These are phyloP conservation scores for Hyperoodon ampullatus DNA, from an alignment of 2,113 vertebrate species.

Conservation along the genomic window DNA sequence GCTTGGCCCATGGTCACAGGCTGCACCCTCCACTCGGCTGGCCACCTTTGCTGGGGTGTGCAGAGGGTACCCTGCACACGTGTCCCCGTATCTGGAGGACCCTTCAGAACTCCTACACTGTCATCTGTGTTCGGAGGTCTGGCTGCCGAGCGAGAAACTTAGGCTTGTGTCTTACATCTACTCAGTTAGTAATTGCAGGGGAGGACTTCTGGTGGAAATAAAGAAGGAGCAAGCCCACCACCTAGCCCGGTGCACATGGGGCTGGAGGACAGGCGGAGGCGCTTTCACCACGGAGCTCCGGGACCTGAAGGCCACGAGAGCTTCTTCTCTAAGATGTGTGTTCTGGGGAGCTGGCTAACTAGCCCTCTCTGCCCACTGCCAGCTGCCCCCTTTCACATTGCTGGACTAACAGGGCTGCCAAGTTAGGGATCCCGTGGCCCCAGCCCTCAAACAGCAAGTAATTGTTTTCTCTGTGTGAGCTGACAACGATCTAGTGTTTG, in stretches of 20 bases:
- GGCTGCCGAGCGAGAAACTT: neutral
- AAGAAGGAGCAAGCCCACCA: neutral
- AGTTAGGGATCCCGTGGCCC: slow-evolving; percentile 57
- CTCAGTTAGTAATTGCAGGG: no score
- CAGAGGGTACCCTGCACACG: no score
- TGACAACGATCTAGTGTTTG: slow-evolving; percentile 12
- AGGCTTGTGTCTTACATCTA: neutral
- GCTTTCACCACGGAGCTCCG: neutral
- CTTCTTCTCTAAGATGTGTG: slow-evolving; percentile 53
- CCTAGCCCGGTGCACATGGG: fast-evolving
- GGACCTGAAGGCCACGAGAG: neutral
- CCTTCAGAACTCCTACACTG: neutral
- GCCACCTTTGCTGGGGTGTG: neutral
- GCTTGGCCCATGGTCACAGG: neutral
- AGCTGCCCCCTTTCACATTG: slow-evolving; percentile 54
- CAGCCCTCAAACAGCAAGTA: slow-evolving; percentile 64
- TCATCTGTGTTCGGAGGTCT: neutral
- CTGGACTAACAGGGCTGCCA: slow-evolving; percentile 62
- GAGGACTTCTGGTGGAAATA: neutral
- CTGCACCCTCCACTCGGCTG: neutral
- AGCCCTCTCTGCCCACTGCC: neutral
- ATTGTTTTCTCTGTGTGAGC: slow-evolving; percentile 60
- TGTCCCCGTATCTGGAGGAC: neutral
- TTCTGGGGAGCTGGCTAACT: slow-evolving; percentile 33
- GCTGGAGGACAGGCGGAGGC: neutral